A percentile compares a stretch with the other conserved stretches of the same genome.
Conservation (phyloP, 2,888 invertebrate species). For the Pseudanteris insignis region DNA sequence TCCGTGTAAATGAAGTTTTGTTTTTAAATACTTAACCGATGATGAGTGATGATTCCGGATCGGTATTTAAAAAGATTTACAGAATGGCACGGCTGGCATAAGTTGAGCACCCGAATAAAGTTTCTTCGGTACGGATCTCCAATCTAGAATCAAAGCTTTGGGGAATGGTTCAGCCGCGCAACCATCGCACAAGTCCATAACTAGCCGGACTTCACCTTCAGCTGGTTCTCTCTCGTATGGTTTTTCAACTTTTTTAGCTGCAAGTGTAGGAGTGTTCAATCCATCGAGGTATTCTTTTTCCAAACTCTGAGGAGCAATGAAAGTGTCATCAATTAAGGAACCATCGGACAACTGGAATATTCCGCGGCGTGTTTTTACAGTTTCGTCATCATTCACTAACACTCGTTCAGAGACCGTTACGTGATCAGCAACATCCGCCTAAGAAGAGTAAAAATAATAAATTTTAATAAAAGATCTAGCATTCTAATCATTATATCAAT, state of each 20-base stretch:
- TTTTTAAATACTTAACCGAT: too few relatives aligned
- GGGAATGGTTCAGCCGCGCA: conserved; percentile 82
- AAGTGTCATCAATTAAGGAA: conserved; percentile 74
- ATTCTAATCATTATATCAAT: too few relatives aligned
- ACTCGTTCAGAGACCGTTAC: too few relatives aligned
- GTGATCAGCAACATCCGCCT: too few relatives aligned
- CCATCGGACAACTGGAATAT: conserved; percentile 75
- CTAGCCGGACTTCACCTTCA: conserved; percentile 82
- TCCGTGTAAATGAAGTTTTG: too few relatives aligned
- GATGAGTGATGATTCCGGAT: too few relatives aligned
- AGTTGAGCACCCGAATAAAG: conserved; percentile 78
- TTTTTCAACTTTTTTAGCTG: conserved; percentile 64
- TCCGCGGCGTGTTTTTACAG: conserved; percentile 74
- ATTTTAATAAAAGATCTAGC: too few relatives aligned
- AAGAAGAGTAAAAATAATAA: too few relatives aligned
- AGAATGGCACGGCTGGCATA: conserved; percentile 74
- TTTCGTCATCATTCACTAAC: conserved; percentile 25
- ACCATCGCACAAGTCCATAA: conserved; percentile 80
- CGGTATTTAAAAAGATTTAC: conserved; percentile 72
- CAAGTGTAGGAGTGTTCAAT: conserved; percentile 74
- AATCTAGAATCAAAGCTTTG: conserved; percentile 80
- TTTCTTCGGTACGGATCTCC: conserved; percentile 79
- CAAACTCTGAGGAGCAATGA: conserved; percentile 66
- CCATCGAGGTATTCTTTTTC: conserved; percentile 72
- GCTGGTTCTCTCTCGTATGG: conserved; percentile 82